Conservation (phyloP, 53 echinoderm and acorn worm genomes). For the Paelopatides confundens region DNA sequence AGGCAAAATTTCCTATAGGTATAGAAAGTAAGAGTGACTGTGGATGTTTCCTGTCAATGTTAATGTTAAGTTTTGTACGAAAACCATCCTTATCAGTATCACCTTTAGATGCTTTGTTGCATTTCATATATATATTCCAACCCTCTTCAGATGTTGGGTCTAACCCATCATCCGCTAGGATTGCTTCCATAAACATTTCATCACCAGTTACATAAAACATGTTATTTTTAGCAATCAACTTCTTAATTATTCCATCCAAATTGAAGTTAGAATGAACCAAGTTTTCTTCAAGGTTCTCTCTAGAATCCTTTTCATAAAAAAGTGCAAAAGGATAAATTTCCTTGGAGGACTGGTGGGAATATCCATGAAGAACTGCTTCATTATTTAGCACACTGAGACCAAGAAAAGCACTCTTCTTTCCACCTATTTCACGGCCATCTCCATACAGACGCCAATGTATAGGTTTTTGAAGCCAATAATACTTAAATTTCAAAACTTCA, state of each 20-base stretch:
- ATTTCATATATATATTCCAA: conserved; percentile 73
- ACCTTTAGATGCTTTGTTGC: conserved; percentile 48
- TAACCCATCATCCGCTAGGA: conserved; percentile 69
- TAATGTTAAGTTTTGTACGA: background rate
- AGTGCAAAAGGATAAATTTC: conserved; percentile 68
- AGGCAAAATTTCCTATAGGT: background rate
- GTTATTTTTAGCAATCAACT: background rate
- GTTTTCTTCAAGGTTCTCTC: no score
- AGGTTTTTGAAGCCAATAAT: background rate
- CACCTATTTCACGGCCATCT: conserved; percentile 12
- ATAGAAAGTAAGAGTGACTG: background rate
- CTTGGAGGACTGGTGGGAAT: background rate
- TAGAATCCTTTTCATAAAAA: conserved; percentile 75
- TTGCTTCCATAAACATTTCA: conserved; percentile 70
- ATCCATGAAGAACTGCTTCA: background rate
- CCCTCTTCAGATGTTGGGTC: conserved; percentile 62
- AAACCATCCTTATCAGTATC: background rate
- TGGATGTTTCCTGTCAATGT: background rate
- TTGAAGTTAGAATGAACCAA: background rate
- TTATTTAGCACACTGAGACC: background rate
- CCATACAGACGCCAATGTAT: background rate
- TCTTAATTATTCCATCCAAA: background rate
- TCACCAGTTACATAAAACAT: conserved; percentile 51
- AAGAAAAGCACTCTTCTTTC: conserved; percentile 9
- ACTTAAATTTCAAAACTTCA: conserved; percentile 20